Evolutionary conservation across 2,888 invertebrate genomes (phyloP), one percentile per base, ranked within the genome.

Genomic region (Piscicola geometra): DNA sequence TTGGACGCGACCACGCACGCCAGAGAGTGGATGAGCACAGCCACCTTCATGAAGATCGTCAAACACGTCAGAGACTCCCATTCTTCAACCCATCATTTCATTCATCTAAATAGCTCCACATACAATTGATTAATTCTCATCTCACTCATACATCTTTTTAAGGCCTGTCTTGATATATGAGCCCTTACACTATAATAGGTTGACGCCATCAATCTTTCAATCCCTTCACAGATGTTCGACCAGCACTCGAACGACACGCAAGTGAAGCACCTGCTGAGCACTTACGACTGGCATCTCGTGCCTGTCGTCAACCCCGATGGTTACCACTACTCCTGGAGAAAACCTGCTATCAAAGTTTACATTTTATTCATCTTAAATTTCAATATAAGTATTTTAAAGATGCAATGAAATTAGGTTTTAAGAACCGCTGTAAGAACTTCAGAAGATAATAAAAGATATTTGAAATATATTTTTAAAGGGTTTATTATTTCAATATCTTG

Each of bases 1-100:
- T 28, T 77, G 12, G 76, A 78, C 50, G 71, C 76, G 3, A 75
- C 76, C 9, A 77, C 78, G 12, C 78, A 78, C 75, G 78, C 78
- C 35, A 75, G 78, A 41, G 78, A 78, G 41, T 78, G 78, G 78
- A 47, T 78, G 5, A 33, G 74, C 21, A 75, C 76, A 0, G 76
- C 76, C 25, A 78, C 78, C 25, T 12, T 72, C 28, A 50, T 77
- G 25, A 76, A 78, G 25, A 78, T 78, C 56, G 25, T 77, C 30
- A 36, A 77, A 60, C 74, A 78, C 33, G 78, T 78, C 15, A 50
- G 64, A 3, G n/a, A 47, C 50, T 15, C 9, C 21, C 9, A 47
- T 15, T 47, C 21, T 47, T 47, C 21, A 21, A 47, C 50, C 12
- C 21, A 9, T 15, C 21, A 47, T 21, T 47, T 9, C 9, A 15